Base-by-base conservation (phyloP, 2,888 invertebrate genomes). In the Ecliptopera silaceata region DNA sequence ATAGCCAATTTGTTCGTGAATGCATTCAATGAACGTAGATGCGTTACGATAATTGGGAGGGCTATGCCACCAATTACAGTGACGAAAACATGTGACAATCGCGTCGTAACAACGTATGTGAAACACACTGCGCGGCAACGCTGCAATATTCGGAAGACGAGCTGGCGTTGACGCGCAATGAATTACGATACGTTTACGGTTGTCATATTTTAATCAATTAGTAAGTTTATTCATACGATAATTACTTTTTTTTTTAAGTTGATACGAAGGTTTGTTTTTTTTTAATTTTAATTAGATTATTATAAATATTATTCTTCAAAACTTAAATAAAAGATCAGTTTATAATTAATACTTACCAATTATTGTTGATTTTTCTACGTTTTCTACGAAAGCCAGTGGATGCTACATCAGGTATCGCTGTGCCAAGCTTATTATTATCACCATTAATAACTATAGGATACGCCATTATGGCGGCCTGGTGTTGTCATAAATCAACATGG, bases 1-100 rank as follows among this genome's bases (percentile, higher is more conserved):
- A 51, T 56, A 52, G 62, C 56, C 58, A 62, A 59, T 63, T 64
- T 61, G 63, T 53, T 57, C 47, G 32, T 53, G 52, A 59, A 61
- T 55, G 57, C 57, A 55, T 51, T 55, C 50, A 56, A 41, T 51
- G 34, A 51, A 39, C 13, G 41, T 51, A 46, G 56, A 49, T 49
- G 48, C 36, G 53, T 42, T 44, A 17, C 29, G 57, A 42, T 55
- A 54, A 60, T 58, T 56, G 52, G 54, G 59, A 31, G 36, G 41
- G 31, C 46, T n/a, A 4, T 50, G 12, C 11, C n/a, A n/a, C n/a
- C 22, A 50, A 42, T 50, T 42, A 22, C 31, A 41, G 26, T n/a
- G n/a, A n/a, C n/a, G n/a, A n/a, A n/a, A n/a, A n/a, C n/a, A n/a
- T n/a, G n/a, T n/a, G n/a, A n/a, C n/a, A n/a, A n/a, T n/a, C n/a